These are phyloP conservation scores for Epistrophe grossulariae DNA, from an alignment of 2,888 invertebrate genomes.

Conservation along the genomic window DNA sequence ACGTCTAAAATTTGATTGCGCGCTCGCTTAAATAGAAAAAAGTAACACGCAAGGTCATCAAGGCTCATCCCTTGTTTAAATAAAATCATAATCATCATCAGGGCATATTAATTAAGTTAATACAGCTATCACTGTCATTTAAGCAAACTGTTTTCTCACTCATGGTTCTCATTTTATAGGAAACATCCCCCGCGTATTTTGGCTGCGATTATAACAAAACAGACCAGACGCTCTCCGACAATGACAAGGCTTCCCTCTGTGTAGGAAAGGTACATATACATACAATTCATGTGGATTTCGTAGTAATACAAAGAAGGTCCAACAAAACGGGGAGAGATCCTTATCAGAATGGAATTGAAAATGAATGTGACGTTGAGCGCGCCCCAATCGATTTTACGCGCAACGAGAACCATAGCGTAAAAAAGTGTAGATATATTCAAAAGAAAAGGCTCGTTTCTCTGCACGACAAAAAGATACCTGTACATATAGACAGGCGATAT, in stretches of 20 bases:
- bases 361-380: slow-evolving; percentile 75
- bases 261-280: background rate
- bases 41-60: slow-evolving; percentile 73
- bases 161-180: slow-evolving; percentile 56
- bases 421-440: slow-evolving; percentile 52
- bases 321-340: slow-evolving; percentile 67
- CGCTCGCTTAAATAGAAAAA: slow-evolving; percentile 51
- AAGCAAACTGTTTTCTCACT: background rate
- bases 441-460: slow-evolving; percentile 53
- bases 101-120: slow-evolving; percentile 26
- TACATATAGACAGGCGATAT: background rate
- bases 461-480: background rate
- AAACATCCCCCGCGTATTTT: slow-evolving; percentile 23
- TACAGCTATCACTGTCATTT: slow-evolving; percentile 36
- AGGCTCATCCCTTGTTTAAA: slow-evolving; percentile 38
- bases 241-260: background rate
- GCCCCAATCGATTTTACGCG: slow-evolving; percentile 76
- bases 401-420: slow-evolving; percentile 72
- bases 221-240: background rate
- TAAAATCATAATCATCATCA: slow-evolving; percentile 21
- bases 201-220: background rate
- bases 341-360: slow-evolving; percentile 75
- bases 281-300: slow-evolving; percentile 26
- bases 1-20: slow-evolving; percentile 43
- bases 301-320: slow-evolving; percentile 58